Conservation (phyloP, 1,140 invertebrate genomes). For the Eulimnadia texana region DNA sequence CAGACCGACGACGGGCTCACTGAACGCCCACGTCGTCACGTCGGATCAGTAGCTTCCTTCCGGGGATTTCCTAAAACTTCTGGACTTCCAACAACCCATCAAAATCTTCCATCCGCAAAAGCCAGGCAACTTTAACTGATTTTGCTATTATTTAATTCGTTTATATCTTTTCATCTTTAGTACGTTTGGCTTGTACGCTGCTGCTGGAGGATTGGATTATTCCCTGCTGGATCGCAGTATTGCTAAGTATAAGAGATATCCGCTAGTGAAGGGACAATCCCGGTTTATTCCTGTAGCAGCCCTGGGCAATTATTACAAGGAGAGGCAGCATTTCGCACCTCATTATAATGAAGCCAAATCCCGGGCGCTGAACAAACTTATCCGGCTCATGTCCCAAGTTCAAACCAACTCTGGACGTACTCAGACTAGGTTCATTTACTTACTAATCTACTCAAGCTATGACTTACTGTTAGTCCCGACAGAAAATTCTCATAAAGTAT, state of each 20-base stretch:
- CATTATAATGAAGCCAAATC: conserved; percentile 2
- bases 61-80: neutral
- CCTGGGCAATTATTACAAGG: neutral
- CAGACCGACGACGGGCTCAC: neutral
- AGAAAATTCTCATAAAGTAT: no score
- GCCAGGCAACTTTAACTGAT: neutral
- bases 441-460: no score
- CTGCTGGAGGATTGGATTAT: no score
- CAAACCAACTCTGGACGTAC: neutral
- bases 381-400: neutral
- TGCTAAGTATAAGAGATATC: neutral
- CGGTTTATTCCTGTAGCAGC: neutral
- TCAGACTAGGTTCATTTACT: no score
- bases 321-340: neutral
- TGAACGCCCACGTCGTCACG: neutral
- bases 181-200: no score
- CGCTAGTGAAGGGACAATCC: neutral
- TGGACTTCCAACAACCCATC: neutral
- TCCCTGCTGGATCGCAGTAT: no score
- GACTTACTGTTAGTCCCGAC: no score
- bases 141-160: conserved; percentile 15
- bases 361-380: neutral
- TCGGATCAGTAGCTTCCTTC: neutral
- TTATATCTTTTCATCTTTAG: no score
- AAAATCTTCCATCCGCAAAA: no score